Base-by-base conservation (phyloP, 2,113 vertebrate genomes). In the Scomber colias region DNA sequence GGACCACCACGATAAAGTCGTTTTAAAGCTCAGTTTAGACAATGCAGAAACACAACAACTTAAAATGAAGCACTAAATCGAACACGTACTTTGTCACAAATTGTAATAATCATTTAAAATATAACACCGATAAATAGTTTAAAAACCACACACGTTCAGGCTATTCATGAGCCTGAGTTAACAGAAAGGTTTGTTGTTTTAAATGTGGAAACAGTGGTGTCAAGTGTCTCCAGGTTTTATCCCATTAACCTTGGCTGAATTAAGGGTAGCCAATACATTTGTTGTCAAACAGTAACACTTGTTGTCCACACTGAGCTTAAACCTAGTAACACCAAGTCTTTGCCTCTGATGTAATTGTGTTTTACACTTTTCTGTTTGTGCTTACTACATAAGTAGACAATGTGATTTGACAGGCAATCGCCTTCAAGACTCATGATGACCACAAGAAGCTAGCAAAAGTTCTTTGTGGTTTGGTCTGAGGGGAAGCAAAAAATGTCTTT, bases 351-450 rank as follows among this genome's bases (percentile, higher is more conserved):
- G 30, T 6, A 2, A 8, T 2, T 49, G 4, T 5, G 2, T 17
- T 17, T 24, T 49, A 2, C 9, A 17, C 12, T 48, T 60, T 30
- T 3, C 1, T 11, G 4, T 46, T 6, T 27, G 40, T 45, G 30
- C 63, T 31, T n/a, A 16, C 14, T 31, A 2, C 4, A 9, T 9
- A 17, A 11, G 13, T 4, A 24, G 15, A 10, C 10, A 3, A 12
- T 15, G 14, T 62, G 19, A 57, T 67, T 11, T 57, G 55, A 53
- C 10, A 13, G 49, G 3, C 57, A 48, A 68, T 16, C 61, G 48
- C 59, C 14, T 16, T 0, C 0, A 59, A 64, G 35, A 78, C 71
- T 75, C 53, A 82, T 17, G 5, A 82, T 17, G 5, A 71, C 44
- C 50, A 30, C 70, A 61, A 48, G 17, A 17, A 27, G 15, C 70